Evolutionary conservation across 2,888 invertebrate genomes (phyloP).

Genomic region (Prosapia bicincta): DNA sequence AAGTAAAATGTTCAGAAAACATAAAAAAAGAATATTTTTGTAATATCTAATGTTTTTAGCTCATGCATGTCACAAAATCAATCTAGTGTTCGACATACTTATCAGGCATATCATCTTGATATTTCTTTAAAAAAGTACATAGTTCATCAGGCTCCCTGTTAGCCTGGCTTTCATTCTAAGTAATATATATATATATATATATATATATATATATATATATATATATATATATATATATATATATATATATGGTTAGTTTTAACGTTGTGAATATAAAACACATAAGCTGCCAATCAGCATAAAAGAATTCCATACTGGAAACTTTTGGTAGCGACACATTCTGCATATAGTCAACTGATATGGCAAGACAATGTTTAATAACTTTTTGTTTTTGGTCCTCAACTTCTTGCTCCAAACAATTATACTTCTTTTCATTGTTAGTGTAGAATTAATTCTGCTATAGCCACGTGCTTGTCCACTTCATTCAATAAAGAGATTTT

Average conservation of each 20-base stretch:
- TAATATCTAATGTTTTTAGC: too few species aligned
- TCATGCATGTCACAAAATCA: too few species aligned
- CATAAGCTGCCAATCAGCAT: constrained; percentile 32
- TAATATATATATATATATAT: too few species aligned
- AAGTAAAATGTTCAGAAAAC: too few species aligned
- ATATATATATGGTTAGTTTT: neutral
- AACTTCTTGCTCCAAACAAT: constrained; percentile 34
- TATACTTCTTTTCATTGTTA: constrained; percentile 35
- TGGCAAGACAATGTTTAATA: constrained; percentile 22
- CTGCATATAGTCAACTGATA: constrained; percentile 41
- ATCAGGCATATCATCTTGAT: neutral
- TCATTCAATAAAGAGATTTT: constrained; percentile 26
- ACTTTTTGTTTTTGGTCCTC: constrained; percentile 32
- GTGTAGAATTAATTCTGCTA: constrained; percentile 37
- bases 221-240: constrained; percentile 38
- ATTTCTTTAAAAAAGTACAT: constrained; percentile 23
- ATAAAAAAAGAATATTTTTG: too few species aligned
- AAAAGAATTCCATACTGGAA: constrained; percentile 37
- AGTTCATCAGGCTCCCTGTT: constrained; percentile 33
- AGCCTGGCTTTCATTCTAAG: constrained; percentile 36
- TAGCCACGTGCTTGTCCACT: constrained; percentile 33
- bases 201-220: too few species aligned
- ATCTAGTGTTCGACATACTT: too few species aligned
- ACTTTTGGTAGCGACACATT: constrained; percentile 38
- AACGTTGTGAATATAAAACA: constrained; percentile 30